Percentiles rank a stretch among this genome's conserved stretches.
Conservation (phyloP, 1,140 invertebrate species). For the Galleria mellonella region DNA sequence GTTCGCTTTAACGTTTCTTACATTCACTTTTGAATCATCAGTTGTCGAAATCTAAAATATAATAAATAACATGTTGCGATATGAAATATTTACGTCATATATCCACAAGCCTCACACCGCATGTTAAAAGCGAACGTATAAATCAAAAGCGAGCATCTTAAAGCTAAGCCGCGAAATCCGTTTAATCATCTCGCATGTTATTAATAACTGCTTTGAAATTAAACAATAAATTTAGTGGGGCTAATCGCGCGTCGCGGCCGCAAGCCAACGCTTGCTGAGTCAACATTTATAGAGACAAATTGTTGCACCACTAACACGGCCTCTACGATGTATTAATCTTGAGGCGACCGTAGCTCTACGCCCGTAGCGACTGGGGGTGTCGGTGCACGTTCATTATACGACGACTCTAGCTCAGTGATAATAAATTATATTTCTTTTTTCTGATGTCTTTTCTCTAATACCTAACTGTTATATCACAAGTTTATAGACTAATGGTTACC, state of each 20-base stretch:
- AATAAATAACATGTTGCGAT: slow-evolving; percentile 5
- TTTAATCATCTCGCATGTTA: slow-evolving; percentile 68
- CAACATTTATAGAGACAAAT: slow-evolving; percentile 75
- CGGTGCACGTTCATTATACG: neutral
- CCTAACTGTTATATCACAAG: too few species aligned
- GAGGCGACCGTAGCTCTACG: slow-evolving; percentile 26
- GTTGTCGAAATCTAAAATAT: too few species aligned
- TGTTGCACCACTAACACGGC: slow-evolving; percentile 60
- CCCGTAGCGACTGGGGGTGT: slow-evolving; percentile 21
- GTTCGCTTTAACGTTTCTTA: too few species aligned
- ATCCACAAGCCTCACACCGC: slow-evolving; percentile 21
- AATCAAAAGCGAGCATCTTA: slow-evolving; percentile 56
- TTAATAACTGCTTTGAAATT: slow-evolving; percentile 72
- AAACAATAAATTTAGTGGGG: slow-evolving; percentile 71
- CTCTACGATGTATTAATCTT: slow-evolving; percentile 70
- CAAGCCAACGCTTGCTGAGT: slow-evolving; percentile 53
- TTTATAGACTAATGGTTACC: too few species aligned
- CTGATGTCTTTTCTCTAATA: too few species aligned
- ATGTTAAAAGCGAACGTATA: slow-evolving; percentile 44
- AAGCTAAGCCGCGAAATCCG: slow-evolving; percentile 55
- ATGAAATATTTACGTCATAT: slow-evolving; percentile 14
- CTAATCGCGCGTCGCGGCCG: slow-evolving; percentile 65
- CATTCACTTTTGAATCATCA: too few species aligned
- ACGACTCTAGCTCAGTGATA: neutral
- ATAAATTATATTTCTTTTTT: too few species aligned